Evolutionary conservation across 2,113 vertebrate genomes (phyloP).

Genomic region (Dasypus novemcinctus): DNA sequence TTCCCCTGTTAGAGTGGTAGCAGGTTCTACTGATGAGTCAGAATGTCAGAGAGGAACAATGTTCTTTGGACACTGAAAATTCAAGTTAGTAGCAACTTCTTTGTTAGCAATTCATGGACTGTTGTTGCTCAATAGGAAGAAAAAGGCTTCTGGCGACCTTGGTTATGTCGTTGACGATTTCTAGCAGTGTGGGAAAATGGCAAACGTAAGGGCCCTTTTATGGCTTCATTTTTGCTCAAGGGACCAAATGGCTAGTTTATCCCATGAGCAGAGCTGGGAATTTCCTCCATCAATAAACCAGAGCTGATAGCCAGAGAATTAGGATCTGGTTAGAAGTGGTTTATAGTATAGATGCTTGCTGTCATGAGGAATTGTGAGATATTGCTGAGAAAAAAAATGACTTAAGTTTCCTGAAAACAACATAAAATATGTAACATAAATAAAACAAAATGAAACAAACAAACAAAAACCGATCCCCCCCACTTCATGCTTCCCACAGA

Average conservation of each 20-base stretch:
- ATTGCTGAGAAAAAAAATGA: constrained; percentile 25
- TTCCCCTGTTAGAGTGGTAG: background rate
- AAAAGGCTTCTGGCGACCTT: constrained; percentile 18
- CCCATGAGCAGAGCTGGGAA: constrained; percentile 63
- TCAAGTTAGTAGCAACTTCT: constrained; percentile 65
- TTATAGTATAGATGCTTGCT: constrained; percentile 56
- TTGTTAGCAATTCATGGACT: constrained; percentile 63
- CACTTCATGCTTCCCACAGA: background rate
- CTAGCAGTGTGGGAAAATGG: constrained; percentile 52
- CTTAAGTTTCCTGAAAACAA: constrained; percentile 69
- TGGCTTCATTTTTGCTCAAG: constrained; percentile 20
- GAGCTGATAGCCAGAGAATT: constrained; percentile 57
- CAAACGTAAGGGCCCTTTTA: constrained; percentile 46
- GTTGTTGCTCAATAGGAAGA: constrained; percentile 49
- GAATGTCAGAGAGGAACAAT: constrained; percentile 9
- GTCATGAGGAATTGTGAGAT: constrained; percentile 45
- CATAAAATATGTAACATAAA: constrained; percentile 70
- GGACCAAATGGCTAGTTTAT: constrained; percentile 35
- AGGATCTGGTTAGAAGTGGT: constrained; percentile 56
- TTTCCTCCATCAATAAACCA: constrained; percentile 57
- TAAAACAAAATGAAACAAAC: no score
- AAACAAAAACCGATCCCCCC: background rate
- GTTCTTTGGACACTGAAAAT: constrained; percentile 49
- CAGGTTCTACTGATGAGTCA: background rate
- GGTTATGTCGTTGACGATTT: constrained; percentile 48